Base-by-base conservation (phyloP, 2,113 vertebrate species). In the Lagenorhynchus albirostris region DNA sequence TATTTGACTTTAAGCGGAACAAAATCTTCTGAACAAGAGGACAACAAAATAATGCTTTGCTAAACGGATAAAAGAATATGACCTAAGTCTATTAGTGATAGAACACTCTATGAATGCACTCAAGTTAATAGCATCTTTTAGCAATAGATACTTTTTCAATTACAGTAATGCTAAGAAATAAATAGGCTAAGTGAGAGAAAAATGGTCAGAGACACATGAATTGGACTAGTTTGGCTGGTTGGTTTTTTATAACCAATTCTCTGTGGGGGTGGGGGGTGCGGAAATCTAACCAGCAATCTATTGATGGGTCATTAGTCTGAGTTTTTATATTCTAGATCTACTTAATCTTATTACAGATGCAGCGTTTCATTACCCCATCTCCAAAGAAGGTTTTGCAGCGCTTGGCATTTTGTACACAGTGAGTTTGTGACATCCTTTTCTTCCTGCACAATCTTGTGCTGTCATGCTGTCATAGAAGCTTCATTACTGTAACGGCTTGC, bases 81-180 rank as follows among this genome's bases (percentile, higher is more conserved):
- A 97, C 96, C 96, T 93, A 73, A 96, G 98, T 98, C 98, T 98
- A 96, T 98, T 98, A 98, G 98, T 97, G 97, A 96, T 96, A 98
- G 94, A 98, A 98, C 93, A 98, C 93, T 94, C 94, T 97, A 95
- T 94, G 96, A 98, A 99, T 97, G 98, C 97, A 98, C 98, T 99
- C 98, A 98, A 97, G 98, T 98, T 98, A 98, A 99, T 98, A 98
- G 95, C 97, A 97, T 98, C 96, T 98, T 98, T 98, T 98, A 98
- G 97, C 95, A 98, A 97, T 94, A 98, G 95, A 97, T 98, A 98
- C 95, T 98, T 97, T 98, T 98, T 98, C 98, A 98, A 98, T 98
- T 98, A 98, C 96, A 92, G 80, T 98, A 98, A 98, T 98, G 98
- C 77, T 98, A 89, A 98, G 97, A 98, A 98, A 98, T 98, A 98